Conservation (phyloP, 2,797 vertebrate species). For the Dendrocincla tyrannina region DNA sequence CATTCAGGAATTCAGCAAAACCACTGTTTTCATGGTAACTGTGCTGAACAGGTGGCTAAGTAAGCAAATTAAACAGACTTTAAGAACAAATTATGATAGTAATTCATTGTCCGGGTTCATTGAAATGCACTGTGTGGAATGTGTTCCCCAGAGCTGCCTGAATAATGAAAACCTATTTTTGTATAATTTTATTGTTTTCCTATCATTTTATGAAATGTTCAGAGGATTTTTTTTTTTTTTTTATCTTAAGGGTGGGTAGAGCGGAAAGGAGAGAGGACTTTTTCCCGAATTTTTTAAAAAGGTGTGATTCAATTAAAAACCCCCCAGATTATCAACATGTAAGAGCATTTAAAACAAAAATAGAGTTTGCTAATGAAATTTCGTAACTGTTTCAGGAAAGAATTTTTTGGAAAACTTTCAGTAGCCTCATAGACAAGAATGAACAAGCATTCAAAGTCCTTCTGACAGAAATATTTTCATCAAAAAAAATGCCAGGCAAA, state of each 20-base stretch:
- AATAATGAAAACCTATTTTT: conserved; percentile 42
- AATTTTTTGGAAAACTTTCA: background rate
- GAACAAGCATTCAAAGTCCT: background rate
- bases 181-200: conserved; percentile 32
- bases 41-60: conserved; percentile 52
- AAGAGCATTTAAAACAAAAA: background rate
- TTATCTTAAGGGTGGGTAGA: background rate
- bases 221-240: background rate
- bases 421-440: background rate
- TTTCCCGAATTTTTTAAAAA: background rate
- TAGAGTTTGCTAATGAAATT: background rate
- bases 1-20: background rate
- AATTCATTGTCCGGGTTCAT: conserved; percentile 50
- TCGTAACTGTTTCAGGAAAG: background rate
- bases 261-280: background rate
- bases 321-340: background rate
- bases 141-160: background rate
- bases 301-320: background rate
- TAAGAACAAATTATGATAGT: conserved; percentile 53
- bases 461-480: background rate
- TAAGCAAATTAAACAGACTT: conserved; percentile 61
- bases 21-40: conserved; percentile 24
- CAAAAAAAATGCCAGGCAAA: background rate
- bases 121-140: conserved; percentile 33
- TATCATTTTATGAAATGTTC: background rate